A percentile compares a stretch with the other conserved stretches of the same genome.
Conservation (phyloP, 2,113 vertebrate genomes). For the Aythya baeri region DNA sequence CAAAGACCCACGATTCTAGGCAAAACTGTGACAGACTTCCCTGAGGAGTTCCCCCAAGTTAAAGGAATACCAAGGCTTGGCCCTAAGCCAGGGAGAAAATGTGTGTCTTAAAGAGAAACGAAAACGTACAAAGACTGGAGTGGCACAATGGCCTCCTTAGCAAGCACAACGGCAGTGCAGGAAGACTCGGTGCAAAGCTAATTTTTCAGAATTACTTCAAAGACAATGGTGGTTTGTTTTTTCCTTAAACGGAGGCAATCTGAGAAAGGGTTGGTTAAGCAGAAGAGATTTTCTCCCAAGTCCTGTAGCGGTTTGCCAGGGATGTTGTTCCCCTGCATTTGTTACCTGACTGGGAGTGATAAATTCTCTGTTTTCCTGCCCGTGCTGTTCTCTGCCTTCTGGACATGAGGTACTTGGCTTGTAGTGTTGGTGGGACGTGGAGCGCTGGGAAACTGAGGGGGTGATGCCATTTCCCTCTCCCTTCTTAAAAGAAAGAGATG, state of each 20-base stretch:
- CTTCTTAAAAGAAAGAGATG: neutral
- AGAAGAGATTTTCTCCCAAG: neutral
- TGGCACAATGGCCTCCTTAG: neutral
- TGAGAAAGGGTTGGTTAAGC: neutral
- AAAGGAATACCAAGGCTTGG: conserved; percentile 28
- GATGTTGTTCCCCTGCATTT: neutral
- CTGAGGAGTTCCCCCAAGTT: conserved; percentile 44
- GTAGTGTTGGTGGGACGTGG: neutral
- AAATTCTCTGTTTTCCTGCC: neutral
- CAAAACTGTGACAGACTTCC: neutral
- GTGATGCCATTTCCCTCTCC: neutral
- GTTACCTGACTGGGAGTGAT: neutral
- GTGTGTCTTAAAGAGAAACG: neutral
- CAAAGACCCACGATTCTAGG: neutral
- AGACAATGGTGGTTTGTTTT: neutral
- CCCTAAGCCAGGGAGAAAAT: conserved; percentile 25
- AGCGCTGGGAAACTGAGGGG: neutral
- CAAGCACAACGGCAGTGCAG: neutral
- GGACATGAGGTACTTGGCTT: rapidly evolving
- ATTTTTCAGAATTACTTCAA: neutral
- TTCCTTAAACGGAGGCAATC: neutral
- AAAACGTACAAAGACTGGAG: neutral
- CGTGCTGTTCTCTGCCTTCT: neutral
- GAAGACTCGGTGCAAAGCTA: neutral
- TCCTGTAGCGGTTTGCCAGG: neutral